A percentile compares a stretch with the other conserved stretches of the same genome.
Conservation (phyloP, 2,888 invertebrate species). For the Agrilus cyanescens region DNA sequence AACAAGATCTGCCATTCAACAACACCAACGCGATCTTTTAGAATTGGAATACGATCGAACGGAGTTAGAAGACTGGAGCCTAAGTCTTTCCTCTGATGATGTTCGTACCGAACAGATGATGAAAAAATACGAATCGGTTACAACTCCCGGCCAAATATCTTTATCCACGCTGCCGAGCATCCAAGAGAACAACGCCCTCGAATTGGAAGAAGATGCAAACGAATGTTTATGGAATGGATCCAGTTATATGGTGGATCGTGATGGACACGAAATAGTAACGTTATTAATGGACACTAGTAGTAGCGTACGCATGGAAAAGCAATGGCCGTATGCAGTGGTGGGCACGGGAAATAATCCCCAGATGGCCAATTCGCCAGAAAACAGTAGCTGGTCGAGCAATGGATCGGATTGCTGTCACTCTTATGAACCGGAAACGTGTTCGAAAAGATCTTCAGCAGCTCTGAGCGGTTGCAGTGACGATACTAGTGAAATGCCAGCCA, state of each 20-base stretch:
- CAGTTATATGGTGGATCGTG: constrained; percentile 55
- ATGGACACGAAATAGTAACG: constrained; percentile 51
- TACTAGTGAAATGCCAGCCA: constrained; percentile 47
- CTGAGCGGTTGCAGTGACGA: constrained; percentile 55
- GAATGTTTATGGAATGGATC: constrained; percentile 67
- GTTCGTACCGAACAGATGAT: constrained; percentile 37
- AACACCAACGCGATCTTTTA: constrained; percentile 54
- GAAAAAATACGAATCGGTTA: constrained; percentile 30
- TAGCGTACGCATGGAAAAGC: constrained; percentile 40
- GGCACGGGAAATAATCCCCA: constrained; percentile 14
- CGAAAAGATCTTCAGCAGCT: constrained; percentile 59
- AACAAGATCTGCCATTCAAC: constrained; percentile 54
- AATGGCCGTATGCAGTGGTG: constrained; percentile 51
- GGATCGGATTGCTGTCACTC: constrained; percentile 37
- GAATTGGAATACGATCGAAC: constrained; percentile 65
- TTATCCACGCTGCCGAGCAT: constrained; percentile 58
- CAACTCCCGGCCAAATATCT: constrained; percentile 52
- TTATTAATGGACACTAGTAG: constrained; percentile 40
- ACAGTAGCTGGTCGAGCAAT: constrained; percentile 44
- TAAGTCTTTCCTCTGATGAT: constrained; percentile 60
- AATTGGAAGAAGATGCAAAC: constrained; percentile 61
- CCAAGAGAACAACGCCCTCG: constrained; percentile 59
- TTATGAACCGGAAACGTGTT: constrained; percentile 43
- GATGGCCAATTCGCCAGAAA: constrained; percentile 41
- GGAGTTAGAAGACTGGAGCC: constrained; percentile 69